A percentile compares a stretch with the other conserved stretches of the same genome.
Evolutionary conservation across 2,113 vertebrate species (phyloP).

Genomic region (Lagopus muta): DNA sequence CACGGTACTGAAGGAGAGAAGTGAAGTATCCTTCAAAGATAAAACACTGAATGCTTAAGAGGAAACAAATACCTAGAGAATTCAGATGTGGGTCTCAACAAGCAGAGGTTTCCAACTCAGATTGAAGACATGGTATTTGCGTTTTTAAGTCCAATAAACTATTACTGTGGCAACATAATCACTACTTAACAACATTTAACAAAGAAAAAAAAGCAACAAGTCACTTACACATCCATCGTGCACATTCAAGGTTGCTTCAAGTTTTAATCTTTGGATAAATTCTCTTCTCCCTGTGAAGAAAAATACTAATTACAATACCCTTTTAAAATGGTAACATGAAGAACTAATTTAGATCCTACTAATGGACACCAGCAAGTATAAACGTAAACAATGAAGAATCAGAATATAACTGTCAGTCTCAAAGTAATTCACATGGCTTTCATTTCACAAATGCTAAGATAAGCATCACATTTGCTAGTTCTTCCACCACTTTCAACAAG

Average conservation of each 20-base stretch:
- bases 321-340: background rate
- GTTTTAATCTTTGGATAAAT: conserved; percentile 98
- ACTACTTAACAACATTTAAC: background rate
- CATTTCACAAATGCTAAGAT: background rate
- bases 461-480: background rate
- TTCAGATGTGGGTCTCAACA: background rate
- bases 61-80: background rate
- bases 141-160: background rate
- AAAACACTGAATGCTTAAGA: background rate
- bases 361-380: background rate
- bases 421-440: background rate
- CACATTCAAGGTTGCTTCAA: conserved; percentile 94
- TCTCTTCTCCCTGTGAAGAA: conserved; percentile 92
- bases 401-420: background rate
- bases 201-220: background rate
- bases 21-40: background rate
- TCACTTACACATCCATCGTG: conserved; percentile 98
- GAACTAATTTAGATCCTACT: background rate
- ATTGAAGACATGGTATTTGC: background rate
- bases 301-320: background rate
- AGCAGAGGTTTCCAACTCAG: background rate
- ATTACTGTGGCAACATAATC: background rate
- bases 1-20: background rate
- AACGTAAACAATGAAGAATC: background rate
- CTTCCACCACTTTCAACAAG: background rate